Conservation (phyloP, 2,888 invertebrate species). For the Scaptodrosophila latifasciaeformis region DNA sequence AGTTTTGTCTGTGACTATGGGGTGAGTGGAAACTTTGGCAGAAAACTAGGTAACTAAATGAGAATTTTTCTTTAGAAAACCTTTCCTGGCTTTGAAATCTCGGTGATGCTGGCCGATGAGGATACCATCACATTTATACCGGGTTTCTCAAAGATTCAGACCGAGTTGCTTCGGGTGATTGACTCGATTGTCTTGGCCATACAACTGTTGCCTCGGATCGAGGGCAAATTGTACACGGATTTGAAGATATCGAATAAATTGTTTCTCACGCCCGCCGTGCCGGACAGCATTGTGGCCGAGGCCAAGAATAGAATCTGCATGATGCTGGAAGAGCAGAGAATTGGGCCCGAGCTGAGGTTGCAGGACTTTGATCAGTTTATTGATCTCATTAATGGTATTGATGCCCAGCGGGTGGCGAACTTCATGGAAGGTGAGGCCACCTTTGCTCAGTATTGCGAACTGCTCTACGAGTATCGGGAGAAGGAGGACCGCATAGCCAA, state of each 20-base stretch:
- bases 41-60: no score
- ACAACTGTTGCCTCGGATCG: slow-evolving; percentile 84
- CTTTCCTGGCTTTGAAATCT: slow-evolving; percentile 80
- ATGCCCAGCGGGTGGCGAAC: slow-evolving; percentile 77
- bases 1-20: slow-evolving; percentile 85
- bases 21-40: slow-evolving; percentile 76
- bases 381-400: slow-evolving; percentile 83
- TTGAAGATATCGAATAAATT: slow-evolving; percentile 54
- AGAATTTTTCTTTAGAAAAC: slow-evolving; percentile 76
- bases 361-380: slow-evolving; percentile 89
- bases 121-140: slow-evolving; percentile 84
- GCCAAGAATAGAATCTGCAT: slow-evolving; percentile 80
- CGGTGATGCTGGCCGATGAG: slow-evolving; percentile 71
- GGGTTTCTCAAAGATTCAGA: slow-evolving; percentile 83
- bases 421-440: slow-evolving; percentile 82
- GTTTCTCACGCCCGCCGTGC: slow-evolving; percentile 80
- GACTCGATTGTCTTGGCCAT: slow-evolving; percentile 86
- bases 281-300: slow-evolving; percentile 80
- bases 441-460: slow-evolving; percentile 80
- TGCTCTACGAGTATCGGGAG: slow-evolving; percentile 80
- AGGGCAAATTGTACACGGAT: slow-evolving; percentile 80
- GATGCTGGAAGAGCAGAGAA: slow-evolving; percentile 82
- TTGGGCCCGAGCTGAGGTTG: slow-evolving; percentile 83
- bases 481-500: slow-evolving; percentile 79
- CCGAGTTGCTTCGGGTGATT: slow-evolving; percentile 82